phyloP scores from a whole-genome alignment of 2,113 vertebrate species.

The Melierax canorus region DNA sequence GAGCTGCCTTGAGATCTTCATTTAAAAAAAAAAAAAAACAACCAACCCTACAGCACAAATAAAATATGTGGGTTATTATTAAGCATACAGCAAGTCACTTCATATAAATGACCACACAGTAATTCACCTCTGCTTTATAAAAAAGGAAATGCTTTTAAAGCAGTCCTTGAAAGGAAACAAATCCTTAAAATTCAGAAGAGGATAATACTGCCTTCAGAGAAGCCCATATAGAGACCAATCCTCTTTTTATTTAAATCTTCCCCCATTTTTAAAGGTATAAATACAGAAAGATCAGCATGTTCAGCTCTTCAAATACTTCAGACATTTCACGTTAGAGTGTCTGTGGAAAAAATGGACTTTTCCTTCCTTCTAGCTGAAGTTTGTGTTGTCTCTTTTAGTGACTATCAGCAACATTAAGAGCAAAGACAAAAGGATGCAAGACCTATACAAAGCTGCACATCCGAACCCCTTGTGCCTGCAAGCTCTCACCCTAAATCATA shows the following conservation, averaged over 20 bases:
- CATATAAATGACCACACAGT: neutral
- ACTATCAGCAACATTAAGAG: neutral
- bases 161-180: neutral
- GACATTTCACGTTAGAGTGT: rapidly evolving
- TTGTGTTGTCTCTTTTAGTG: neutral
- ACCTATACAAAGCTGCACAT: neutral
- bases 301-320: neutral
- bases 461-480: rapidly evolving
- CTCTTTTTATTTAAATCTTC: neutral
- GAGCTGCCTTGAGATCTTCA: neutral
- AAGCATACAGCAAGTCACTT: neutral
- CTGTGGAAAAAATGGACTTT: neutral
- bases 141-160: neutral
- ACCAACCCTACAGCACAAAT: neutral
- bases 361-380: neutral
- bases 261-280: neutral
- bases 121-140: neutral
- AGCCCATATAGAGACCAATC: neutral
- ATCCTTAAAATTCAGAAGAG: neutral
- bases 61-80: neutral
- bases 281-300: neutral
- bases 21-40: neutral
- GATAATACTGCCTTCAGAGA: neutral
- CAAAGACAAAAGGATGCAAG: neutral
- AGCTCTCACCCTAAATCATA: neutral